phyloP scores from a whole-genome alignment of 2,888 invertebrate genomes.

The Holacanthella duospinosa region DNA sequence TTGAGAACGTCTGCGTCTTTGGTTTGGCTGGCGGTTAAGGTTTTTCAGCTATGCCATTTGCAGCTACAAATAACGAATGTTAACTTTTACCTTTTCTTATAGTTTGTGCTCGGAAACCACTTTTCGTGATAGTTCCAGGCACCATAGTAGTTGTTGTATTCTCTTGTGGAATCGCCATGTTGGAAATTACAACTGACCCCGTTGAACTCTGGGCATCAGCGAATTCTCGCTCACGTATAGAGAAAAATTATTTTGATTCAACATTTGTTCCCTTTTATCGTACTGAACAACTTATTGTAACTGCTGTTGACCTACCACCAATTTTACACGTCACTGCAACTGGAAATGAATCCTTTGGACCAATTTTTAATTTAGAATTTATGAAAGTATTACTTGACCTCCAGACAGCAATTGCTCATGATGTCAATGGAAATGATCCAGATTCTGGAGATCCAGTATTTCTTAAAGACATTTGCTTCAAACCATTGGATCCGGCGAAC shows the following conservation, averaged over 20 bases:
- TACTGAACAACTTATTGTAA: constrained; percentile 85
- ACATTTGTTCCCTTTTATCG: constrained; percentile 91
- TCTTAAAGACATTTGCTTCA: constrained; percentile 80
- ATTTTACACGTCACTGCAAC: constrained; percentile 54
- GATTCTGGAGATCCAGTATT: constrained; percentile 14
- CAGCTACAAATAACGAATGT: too few relatives aligned
- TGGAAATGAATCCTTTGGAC: constrained; percentile 59
- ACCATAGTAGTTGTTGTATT: constrained; percentile 42
- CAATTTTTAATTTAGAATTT: constrained; percentile 74
- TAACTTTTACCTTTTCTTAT: background rate
- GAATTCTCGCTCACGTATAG: constrained; percentile 68
- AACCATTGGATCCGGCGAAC: constrained; percentile 65
- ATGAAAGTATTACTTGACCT: constrained; percentile 45
- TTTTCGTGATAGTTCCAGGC: constrained; percentile 24
- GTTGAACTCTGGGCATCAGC: constrained; percentile 96
- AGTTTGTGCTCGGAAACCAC: constrained; percentile 35
- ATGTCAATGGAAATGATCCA: background rate
- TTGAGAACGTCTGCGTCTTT: too few relatives aligned
- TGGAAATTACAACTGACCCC: constrained; percentile 82
- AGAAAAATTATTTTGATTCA: constrained; percentile 81
- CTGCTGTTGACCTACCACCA: constrained; percentile 28
- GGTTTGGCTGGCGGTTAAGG: too few relatives aligned
- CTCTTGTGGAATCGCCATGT: constrained; percentile 60
- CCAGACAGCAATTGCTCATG: background rate
- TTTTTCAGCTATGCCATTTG: too few relatives aligned